Base-by-base conservation (phyloP, 2,888 invertebrate species). In the Helicoverpa assulta region DNA sequence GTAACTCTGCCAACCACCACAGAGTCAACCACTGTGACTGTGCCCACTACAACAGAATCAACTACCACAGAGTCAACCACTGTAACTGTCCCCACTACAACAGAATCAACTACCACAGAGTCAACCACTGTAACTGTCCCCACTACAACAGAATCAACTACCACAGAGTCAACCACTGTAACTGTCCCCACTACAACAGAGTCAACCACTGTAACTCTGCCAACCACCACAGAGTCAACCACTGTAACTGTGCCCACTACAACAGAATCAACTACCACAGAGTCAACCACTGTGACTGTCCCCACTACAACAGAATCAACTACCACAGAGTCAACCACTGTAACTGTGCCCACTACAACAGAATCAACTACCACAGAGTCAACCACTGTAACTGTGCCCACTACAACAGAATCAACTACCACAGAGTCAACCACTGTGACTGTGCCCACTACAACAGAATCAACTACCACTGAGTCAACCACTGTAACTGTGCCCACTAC, bases 351-450 rank as follows among this genome's bases (percentile, higher is more conserved):
- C 0, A 19, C 47, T 3, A 14, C 8, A 0, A 55, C 21, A 5
- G 54, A 18, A 0, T 14, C 29, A 10, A 6, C 52, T 8, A 63
- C 63, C 0, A 33, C 47, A 33, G 47, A 54, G 10, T n/a, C 51
- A 18, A 54, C 67, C 14, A 66, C 65, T 10, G 47, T 58, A 2
- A 60, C 43, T 6, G 12, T 47, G 37, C 10, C 58, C 0, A 56
- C 73, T 2, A 43, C 63, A 14, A 37, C 57, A 51, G 58, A 61
- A 19, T 6, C 70, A 3, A 58, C 73, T 0, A 60, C 67, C 5
- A 67, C 56, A 4, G 18, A 16, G 6, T 40, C 65, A 0, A n/a
- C 56, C 0, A 40, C 57, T 0, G 53, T 43, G 19, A 62, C 62
- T 5, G 16, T 50, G 1, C 21, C 56, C 5, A 26, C 50, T 6